Conservation (phyloP, 1,140 invertebrate genomes). For the Drosophila insularis region DNA sequence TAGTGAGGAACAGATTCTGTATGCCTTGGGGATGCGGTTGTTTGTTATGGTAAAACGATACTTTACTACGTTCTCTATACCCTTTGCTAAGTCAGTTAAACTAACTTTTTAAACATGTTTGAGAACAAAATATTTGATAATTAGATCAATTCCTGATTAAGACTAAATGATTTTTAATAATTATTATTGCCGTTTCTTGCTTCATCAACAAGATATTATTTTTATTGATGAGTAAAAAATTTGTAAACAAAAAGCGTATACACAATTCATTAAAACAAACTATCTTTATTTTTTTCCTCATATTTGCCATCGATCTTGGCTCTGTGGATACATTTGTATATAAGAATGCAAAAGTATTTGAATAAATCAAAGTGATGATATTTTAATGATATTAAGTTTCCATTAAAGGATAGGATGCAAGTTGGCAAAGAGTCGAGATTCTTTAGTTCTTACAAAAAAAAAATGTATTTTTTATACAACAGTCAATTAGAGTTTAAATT, state of each 20-base stretch:
- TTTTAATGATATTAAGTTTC: slow-evolving; percentile 48
- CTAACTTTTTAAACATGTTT: neutral
- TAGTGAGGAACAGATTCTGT: neutral
- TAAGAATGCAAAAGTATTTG: slow-evolving; percentile 64
- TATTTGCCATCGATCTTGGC: slow-evolving; percentile 39
- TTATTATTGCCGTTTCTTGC: no score
- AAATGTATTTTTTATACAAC: no score
- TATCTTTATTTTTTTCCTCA: neutral
- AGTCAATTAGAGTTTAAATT: no score
- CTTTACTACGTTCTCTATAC: slow-evolving; percentile 20
- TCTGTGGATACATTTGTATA: slow-evolving; percentile 41
- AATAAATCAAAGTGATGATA: slow-evolving; percentile 57
- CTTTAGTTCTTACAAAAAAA: neutral
- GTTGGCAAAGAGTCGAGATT: neutral
- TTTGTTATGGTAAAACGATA: slow-evolving; percentile 64
- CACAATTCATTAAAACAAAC: neutral
- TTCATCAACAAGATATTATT: no score
- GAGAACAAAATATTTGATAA: neutral
- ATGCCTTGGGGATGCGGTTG: slow-evolving; percentile 69
- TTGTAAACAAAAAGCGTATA: neutral
- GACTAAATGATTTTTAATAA: no score
- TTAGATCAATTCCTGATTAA: neutral
- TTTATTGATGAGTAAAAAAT: neutral
- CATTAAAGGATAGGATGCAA: slow-evolving; percentile 1
- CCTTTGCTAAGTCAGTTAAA: neutral